Evolutionary conservation across 2,888 invertebrate genomes (phyloP).

Genomic region (Eupithecia tripunctaria): DNA sequence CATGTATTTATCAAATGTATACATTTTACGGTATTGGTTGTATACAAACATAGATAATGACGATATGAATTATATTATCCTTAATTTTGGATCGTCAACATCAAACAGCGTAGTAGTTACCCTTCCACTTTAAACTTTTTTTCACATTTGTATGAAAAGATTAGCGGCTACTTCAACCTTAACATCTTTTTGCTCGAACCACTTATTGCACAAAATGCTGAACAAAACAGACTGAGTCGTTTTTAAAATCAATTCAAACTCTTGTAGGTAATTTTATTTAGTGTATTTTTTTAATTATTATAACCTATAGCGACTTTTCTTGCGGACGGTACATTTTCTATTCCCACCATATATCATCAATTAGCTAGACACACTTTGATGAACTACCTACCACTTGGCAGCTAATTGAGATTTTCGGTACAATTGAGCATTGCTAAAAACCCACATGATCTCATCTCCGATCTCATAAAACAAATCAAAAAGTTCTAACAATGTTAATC

Average conservation of each 20-base stretch:
- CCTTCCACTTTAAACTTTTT: too few relatives aligned
- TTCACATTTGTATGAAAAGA: too few relatives aligned
- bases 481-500: slow-evolving; percentile 3
- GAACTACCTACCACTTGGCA: neutral
- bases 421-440: neutral
- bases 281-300: neutral
- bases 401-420: neutral
- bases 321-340: neutral
- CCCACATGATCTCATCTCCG: slow-evolving; percentile 1
- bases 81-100: too few relatives aligned
- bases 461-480: neutral
- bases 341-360: neutral
- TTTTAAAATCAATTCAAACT: neutral
- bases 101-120: too few relatives aligned
- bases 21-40: too few relatives aligned
- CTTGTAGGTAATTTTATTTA: neutral
- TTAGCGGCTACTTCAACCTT: too few relatives aligned
- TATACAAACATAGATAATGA: too few relatives aligned
- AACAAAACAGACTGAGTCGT: neutral
- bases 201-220: too few relatives aligned
- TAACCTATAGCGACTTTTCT: neutral
- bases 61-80: too few relatives aligned
- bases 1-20: too few relatives aligned
- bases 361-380: neutral
- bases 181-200: too few relatives aligned